A percentile compares a stretch with the other conserved stretches of the same genome.
phyloP scores from a whole-genome alignment of 2,797 vertebrate species.

The Rallus crepitans region DNA sequence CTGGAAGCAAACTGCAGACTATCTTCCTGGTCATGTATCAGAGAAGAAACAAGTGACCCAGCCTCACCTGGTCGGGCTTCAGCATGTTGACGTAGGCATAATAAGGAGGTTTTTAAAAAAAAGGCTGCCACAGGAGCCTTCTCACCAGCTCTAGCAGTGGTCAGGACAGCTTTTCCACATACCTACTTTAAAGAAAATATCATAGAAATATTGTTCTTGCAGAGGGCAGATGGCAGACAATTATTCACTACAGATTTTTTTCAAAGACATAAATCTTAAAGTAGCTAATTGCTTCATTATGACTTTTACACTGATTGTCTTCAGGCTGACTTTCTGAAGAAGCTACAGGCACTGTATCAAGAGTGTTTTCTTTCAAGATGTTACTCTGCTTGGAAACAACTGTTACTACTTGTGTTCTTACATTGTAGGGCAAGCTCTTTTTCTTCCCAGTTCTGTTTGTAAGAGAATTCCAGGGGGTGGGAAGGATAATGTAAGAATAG shows the following conservation, averaged over 20 bases:
- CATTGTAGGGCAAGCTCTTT: background rate
- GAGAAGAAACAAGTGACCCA: background rate
- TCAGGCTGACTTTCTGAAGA: background rate
- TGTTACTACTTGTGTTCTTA: background rate
- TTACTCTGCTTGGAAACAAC: background rate
- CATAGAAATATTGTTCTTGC: background rate
- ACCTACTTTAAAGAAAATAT: background rate
- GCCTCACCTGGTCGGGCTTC: background rate
- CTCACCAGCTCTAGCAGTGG: background rate
- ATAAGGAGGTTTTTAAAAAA: background rate
- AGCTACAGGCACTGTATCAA: background rate
- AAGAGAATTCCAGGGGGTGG: background rate
- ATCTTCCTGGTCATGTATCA: background rate
- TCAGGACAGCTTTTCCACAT: background rate
- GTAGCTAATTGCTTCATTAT: background rate
- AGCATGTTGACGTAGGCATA: background rate
- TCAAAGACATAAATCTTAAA: background rate
- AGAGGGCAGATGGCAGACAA: background rate
- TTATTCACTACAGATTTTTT: background rate
- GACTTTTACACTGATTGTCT: background rate
- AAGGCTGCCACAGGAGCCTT: background rate
- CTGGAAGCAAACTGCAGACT: background rate
- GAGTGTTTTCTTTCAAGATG: fast-evolving
- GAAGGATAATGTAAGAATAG: background rate
- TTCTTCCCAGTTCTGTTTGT: background rate